Evolutionary conservation across 2,113 vertebrate genomes (phyloP), one percentile per base, ranked within the genome.

Genomic region (Cebidichthys violaceus): DNA sequence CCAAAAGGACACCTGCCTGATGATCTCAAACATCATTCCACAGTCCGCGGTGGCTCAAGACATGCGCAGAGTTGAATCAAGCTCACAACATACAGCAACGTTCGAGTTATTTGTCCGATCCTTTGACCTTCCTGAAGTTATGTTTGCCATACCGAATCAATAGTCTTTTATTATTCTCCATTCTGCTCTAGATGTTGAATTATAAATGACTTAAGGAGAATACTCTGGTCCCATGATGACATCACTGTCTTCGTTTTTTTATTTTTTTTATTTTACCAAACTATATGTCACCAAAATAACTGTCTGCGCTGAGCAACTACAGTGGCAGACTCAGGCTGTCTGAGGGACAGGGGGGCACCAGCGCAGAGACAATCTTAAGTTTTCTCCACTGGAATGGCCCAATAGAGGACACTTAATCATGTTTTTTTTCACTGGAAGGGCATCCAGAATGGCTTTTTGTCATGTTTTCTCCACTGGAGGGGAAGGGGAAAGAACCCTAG

Each of bases 1-100:
- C 41, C 64, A 9, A 39, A 29, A 24, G 31, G 55, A 29, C 61
- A 75, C 69, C 66, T 74, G 75, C 24, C 45, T 66, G 39, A 29
- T 59, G 59, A 33, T 35, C n/a, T 72, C 31, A 31, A 22, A 27
- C 13, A 15, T 41, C 17, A 8, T 27, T 33, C 20, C 8, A 9
- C 35, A 27, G 54, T 54, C 41, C 47, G 11, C 6, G 43, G 43
- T 9, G 55, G 50, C 35, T 66, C 41, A 57, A 39, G 10, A 41
- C 39, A 9, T 35, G 9, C 60, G 24, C 18, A 9, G 39, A 13
- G 57, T 13, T 37, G 24, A 75, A 17, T 75, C 14, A 33, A 29
- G 33, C 13, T 45, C 10, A 4, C 4, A n/a, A 35, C 57, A 31
- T 5, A n/a, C 17, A 20, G 35, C 15, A 17, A 31, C 24, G n/a